Percentiles rank a stretch among this genome's conserved stretches.
phyloP scores from a whole-genome alignment of 2,113 vertebrate species.

The Vimba vimba region DNA sequence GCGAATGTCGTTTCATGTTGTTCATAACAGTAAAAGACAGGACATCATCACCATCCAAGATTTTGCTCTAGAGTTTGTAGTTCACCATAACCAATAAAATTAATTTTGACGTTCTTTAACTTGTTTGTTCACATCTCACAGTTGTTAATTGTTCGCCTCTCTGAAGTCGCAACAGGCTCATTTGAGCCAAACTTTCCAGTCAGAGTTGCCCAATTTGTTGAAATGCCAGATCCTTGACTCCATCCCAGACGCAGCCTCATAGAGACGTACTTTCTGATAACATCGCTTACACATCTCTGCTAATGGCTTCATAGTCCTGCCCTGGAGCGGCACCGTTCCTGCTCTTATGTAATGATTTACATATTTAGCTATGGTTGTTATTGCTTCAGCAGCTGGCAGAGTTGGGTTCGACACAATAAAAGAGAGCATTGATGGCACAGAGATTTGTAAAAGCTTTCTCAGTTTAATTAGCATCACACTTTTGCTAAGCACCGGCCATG shows the following conservation, averaged over 20 bases:
- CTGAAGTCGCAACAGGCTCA: slow-evolving; percentile 28
- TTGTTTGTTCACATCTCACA: not conserved
- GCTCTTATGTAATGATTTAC: slow-evolving; percentile 51
- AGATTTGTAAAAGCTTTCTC: slow-evolving; percentile 6
- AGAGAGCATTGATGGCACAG: not conserved
- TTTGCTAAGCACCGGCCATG: slow-evolving; percentile 2
- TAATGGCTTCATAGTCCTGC: slow-evolving; percentile 39
- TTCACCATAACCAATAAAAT: not conserved
- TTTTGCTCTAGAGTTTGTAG: not conserved
- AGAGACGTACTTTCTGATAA: slow-evolving; percentile 59
- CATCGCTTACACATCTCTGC: slow-evolving; percentile 26
- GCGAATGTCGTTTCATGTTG: not conserved
- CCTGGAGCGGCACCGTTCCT: not conserved
- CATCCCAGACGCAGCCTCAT: slow-evolving; percentile 49
- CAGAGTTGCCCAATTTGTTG: not conserved
- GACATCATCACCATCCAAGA: not conserved
- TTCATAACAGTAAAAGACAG: not conserved
- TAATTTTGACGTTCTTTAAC: not conserved
- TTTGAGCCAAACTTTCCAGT: slow-evolving; percentile 25
- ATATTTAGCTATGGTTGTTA: slow-evolving; percentile 32
- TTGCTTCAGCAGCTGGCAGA: slow-evolving; percentile 10
- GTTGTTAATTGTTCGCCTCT: not conserved
- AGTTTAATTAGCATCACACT: slow-evolving; percentile 34
- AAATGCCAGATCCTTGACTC: slow-evolving; percentile 25
- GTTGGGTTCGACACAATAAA: slow-evolving; percentile 13